Evolutionary conservation across 2,888 invertebrate genomes (phyloP).

Genomic region (Sinopyrophorus schimmeli): DNA sequence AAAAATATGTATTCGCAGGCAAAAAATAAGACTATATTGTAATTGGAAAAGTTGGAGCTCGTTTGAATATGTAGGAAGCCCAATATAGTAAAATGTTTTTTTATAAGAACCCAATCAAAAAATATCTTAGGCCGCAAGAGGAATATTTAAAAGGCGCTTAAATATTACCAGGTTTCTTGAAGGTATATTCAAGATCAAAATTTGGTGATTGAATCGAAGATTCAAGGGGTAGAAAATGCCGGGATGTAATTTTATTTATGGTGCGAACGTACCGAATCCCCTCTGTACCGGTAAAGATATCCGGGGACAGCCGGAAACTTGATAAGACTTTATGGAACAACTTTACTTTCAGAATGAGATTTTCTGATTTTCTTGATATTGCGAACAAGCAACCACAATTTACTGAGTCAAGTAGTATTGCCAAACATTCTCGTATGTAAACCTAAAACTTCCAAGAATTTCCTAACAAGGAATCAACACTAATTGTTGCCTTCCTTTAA

Average conservation of each 20-base stretch:
- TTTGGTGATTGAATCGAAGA: conserved; percentile 21
- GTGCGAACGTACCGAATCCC: conserved; percentile 25
- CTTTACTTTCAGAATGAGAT: conserved; percentile 36
- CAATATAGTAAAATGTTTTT: too few relatives aligned
- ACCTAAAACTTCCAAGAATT: conserved; percentile 5
- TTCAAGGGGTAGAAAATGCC: conserved; percentile 25
- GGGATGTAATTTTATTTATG: conserved; percentile 24
- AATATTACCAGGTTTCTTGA: conserved; percentile 1
- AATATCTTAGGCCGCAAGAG: conserved; percentile 6
- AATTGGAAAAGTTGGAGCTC: too few relatives aligned
- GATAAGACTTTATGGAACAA: conserved; percentile 39
- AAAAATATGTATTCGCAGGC: too few relatives aligned
- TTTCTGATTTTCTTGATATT: conserved; percentile 25
- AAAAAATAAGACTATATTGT: too few relatives aligned
- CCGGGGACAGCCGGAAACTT: conserved; percentile 36
- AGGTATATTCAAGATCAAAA: conserved; percentile 20
- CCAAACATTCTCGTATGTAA: conserved; percentile 15
- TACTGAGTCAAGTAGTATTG: conserved; percentile 19
- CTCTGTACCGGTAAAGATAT: conserved; percentile 34
- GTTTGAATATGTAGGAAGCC: too few relatives aligned
- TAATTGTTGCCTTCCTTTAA: too few relatives aligned
- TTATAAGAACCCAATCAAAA: conserved; percentile 9
- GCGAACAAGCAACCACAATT: conserved; percentile 24
- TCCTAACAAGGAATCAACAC: neutral
- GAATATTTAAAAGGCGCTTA: conserved; percentile 5